These are phyloP conservation scores for Seladonia tumulorum DNA, from an alignment of 2,888 invertebrate species.

Conservation along the genomic window DNA sequence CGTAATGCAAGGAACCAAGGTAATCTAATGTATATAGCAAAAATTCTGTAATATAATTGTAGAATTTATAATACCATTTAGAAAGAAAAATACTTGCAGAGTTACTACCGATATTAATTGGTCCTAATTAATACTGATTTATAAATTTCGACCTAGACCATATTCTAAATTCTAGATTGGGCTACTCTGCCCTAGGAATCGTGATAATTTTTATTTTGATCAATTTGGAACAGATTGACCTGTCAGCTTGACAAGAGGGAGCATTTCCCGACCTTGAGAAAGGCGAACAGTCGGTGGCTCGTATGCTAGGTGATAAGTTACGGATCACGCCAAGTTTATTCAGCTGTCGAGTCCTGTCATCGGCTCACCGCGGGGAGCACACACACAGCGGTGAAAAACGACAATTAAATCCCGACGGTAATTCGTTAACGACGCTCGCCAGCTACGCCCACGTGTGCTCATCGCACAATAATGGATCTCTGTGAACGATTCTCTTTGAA, in stretches of 20 bases:
- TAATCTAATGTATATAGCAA: no score
- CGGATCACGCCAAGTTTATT: background rate
- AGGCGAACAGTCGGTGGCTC: no score
- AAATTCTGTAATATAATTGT: no score
- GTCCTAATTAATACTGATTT: no score
- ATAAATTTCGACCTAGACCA: no score
- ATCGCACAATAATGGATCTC: slow-evolving; percentile 45
- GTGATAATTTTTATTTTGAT: no score
- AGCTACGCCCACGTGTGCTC: slow-evolving; percentile 57
- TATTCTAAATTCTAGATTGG: no score
- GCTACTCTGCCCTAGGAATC: no score
- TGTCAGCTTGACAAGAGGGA: background rate
- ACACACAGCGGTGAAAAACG: slow-evolving; percentile 43
- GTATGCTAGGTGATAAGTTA: slow-evolving; percentile 2
- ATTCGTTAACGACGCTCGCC: slow-evolving; percentile 59
- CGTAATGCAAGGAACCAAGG: no score
- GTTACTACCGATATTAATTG: no score
- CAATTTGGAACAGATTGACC: background rate
- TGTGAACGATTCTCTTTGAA: slow-evolving; percentile 11
- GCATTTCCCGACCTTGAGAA: background rate
- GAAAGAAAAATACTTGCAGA: no score
- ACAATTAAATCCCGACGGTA: slow-evolving; percentile 63
- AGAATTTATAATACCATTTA: no score
- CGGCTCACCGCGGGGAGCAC: slow-evolving; percentile 33
- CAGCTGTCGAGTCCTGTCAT: slow-evolving; percentile 10